Evolutionary conservation across 2,888 invertebrate species (phyloP).

Genomic region (Sabatieria punctata): DNA sequence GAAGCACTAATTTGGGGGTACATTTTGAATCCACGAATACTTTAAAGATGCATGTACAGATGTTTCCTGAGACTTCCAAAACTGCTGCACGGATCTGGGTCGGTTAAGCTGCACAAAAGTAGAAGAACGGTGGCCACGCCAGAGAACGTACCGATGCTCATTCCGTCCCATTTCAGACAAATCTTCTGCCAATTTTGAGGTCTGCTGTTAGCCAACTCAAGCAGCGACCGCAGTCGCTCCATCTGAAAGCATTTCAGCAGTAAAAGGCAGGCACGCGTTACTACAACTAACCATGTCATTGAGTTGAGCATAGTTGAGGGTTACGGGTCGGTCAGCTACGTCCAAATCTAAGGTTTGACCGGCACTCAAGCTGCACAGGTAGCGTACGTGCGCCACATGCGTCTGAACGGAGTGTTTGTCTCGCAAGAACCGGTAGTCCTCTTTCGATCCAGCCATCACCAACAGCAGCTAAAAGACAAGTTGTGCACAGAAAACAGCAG

Average conservation of each 20-base stretch:
- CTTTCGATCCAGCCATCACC: conserved; percentile 82
- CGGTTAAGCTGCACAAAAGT: too few species aligned
- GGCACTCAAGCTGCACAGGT: conserved; percentile 13
- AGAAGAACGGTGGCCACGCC: too few species aligned
- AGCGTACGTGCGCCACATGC: conserved; percentile 45
- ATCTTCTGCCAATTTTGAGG: conserved; percentile 89
- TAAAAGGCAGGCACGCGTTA: too few species aligned
- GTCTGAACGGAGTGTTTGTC: conserved; percentile 81
- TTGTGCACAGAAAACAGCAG: too few species aligned
- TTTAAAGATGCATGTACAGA: too few species aligned
- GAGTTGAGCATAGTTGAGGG: background rate
- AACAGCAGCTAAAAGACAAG: conserved; percentile 46
- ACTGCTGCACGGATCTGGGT: too few species aligned
- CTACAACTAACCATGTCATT: conserved; percentile 2
- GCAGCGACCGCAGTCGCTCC: conserved; percentile 80
- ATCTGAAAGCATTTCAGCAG: conserved; percentile 44
- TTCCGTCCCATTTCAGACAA: conserved; percentile 43
- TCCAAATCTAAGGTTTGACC: background rate
- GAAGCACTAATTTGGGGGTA: too few species aligned
- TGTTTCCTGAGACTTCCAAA: too few species aligned
- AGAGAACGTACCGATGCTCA: too few species aligned
- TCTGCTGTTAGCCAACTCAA: conserved; percentile 73
- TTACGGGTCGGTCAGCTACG: background rate
- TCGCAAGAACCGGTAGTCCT: conserved; percentile 76
- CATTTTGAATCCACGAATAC: too few species aligned